Percentiles rank a stretch among this genome's conserved stretches.
Conservation (phyloP, 2,888 invertebrate species). For the Dichetophora obliterata region DNA sequence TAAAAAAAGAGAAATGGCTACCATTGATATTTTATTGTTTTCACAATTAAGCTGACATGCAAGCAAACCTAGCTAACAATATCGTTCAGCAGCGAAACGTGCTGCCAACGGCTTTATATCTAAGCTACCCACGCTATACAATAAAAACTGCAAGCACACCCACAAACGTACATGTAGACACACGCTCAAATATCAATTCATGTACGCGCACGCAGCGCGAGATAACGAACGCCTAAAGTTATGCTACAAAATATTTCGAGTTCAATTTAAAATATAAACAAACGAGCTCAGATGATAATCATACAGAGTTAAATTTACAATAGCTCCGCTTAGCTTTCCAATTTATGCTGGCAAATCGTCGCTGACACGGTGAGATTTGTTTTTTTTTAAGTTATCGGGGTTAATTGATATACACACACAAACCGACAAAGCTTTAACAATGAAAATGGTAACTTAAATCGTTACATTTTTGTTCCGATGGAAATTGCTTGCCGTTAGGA, state of each 20-base stretch:
- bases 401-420: constrained; percentile 53
- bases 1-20: too few relatives aligned
- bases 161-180: background rate
- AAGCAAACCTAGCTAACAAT: background rate
- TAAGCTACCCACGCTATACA: too few relatives aligned
- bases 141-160: background rate
- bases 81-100: too few relatives aligned
- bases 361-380: background rate
- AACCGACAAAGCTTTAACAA: background rate
- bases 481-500: background rate
- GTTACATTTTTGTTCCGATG: background rate
- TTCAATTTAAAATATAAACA: background rate
- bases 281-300: too few relatives aligned
- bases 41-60: background rate
- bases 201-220: background rate
- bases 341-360: background rate
- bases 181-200: background rate
- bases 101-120: too few relatives aligned
- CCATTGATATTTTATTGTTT: too few relatives aligned
- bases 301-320: background rate
- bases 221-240: constrained; percentile 23
- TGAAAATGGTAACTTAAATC: background rate
- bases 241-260: constrained; percentile 9
- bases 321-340: background rate
- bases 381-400: constrained; percentile 34